A percentile compares a stretch with the other conserved stretches of the same genome.
These are phyloP conservation scores for Zosterops hypoxanthus DNA, from an alignment of 2,113 vertebrate species.

Conservation along the genomic window DNA sequence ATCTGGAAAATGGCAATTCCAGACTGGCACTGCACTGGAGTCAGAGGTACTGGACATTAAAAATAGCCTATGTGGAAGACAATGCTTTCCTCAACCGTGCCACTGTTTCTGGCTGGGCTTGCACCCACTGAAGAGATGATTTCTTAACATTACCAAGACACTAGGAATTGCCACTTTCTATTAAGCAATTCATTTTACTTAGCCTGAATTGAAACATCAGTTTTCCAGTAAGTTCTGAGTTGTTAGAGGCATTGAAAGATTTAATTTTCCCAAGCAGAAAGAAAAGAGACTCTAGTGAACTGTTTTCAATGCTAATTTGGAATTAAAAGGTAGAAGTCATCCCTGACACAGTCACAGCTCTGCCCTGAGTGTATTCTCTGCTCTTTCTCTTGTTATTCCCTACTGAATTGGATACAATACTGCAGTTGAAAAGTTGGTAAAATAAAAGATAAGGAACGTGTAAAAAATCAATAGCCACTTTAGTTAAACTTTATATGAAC, in stretches of 20 bases:
- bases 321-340: not conserved
- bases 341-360: not conserved
- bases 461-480: not conserved
- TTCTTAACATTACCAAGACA: not conserved
- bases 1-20: not conserved
- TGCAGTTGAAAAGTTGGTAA: not conserved
- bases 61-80: accelerated
- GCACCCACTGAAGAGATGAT: not conserved
- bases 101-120: not conserved
- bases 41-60: not conserved
- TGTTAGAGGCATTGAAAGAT: not conserved
- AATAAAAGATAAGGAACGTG: not conserved
- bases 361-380: not conserved
- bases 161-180: not conserved
- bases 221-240: slow-evolving; percentile 2
- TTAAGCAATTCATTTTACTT: not conserved
- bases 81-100: not conserved
- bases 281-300: not conserved
- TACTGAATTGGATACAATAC: not conserved
- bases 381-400: not conserved
- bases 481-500: slow-evolving; percentile 18
- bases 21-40: not conserved
- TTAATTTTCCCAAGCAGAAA: not conserved
- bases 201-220: not conserved
- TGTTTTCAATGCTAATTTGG: not conserved